phyloP scores from a whole-genome alignment of 2,888 invertebrate species.

The Lingula anatina region DNA sequence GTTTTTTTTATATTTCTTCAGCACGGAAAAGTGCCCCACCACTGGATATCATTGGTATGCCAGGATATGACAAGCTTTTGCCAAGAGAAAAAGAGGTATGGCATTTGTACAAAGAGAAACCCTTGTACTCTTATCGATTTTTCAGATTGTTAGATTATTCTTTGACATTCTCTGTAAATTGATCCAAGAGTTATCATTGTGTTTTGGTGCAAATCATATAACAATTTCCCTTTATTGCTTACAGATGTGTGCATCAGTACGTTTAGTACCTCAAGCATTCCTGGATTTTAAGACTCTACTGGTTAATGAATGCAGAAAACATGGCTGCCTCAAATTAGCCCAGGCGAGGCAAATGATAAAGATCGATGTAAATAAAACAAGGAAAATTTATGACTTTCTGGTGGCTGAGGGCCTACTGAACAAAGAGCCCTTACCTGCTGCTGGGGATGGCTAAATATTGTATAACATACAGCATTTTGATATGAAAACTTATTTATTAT shows the following conservation, averaged over 20 bases:
- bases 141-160: not conserved
- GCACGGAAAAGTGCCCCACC: conserved; percentile 54
- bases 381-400: conserved; percentile 68
- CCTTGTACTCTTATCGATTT: too few species aligned
- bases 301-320: conserved; percentile 72
- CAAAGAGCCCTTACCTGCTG: too few species aligned
- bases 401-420: conserved; percentile 53
- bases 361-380: conserved; percentile 85
- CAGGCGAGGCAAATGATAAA: conserved; percentile 80
- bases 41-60: conserved; percentile 67
- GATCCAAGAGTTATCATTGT: too few species aligned
- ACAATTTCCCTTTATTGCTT: conserved; percentile 4
- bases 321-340: conserved; percentile 66
- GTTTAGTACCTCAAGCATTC: conserved; percentile 74
- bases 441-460: too few species aligned
- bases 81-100: conserved; percentile 62
- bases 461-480: too few species aligned
- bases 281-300: conserved; percentile 72
- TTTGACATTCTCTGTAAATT: not conserved
- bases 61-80: conserved; percentile 71
- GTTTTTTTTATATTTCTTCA: conserved; percentile 14
- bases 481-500: too few species aligned
- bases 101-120: too few species aligned
- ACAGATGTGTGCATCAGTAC: conserved; percentile 66
- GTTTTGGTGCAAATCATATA: too few species aligned